Evolutionary conservation across 1,140 invertebrate species (phyloP).

Genomic region (Hestina assimilis): DNA sequence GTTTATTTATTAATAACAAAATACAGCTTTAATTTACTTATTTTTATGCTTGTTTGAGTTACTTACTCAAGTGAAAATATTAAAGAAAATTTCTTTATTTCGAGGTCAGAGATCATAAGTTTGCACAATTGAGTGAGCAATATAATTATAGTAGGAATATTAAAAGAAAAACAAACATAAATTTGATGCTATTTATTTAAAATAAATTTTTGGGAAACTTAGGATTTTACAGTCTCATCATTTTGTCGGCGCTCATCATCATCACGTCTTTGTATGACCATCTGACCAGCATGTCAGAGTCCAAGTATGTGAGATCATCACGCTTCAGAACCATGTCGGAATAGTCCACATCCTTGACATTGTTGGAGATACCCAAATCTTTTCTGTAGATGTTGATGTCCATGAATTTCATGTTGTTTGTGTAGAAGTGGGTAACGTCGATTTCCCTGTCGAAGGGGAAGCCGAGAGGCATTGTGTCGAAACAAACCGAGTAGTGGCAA

Average conservation of each 20-base stretch:
- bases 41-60: too few relatives aligned
- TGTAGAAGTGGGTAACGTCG: conserved; percentile 78
- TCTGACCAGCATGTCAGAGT: conserved; percentile 54
- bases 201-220: too few relatives aligned
- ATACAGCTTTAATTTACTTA: too few relatives aligned
- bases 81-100: neutral
- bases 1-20: neutral
- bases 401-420: conserved; percentile 82
- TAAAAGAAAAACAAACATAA: neutral
- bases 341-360: conserved; percentile 51
- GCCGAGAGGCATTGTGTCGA: conserved; percentile 80
- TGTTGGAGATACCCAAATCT: conserved; percentile 49
- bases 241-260: conserved; percentile 57
- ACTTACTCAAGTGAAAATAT: neutral
- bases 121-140: too few relatives aligned
- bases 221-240: conserved; percentile 48
- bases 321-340: conserved; percentile 62
- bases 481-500: conserved; percentile 76
- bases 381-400: conserved; percentile 82
- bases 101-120: neutral
- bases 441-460: conserved; percentile 85
- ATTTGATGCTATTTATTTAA: conserved; percentile 26
- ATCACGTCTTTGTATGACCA: conserved; percentile 63
- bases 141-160: neutral
- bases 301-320: conserved; percentile 60